These are phyloP conservation scores for Cordilura impudica DNA, from an alignment of 2,888 invertebrate species.

Conservation along the genomic window DNA sequence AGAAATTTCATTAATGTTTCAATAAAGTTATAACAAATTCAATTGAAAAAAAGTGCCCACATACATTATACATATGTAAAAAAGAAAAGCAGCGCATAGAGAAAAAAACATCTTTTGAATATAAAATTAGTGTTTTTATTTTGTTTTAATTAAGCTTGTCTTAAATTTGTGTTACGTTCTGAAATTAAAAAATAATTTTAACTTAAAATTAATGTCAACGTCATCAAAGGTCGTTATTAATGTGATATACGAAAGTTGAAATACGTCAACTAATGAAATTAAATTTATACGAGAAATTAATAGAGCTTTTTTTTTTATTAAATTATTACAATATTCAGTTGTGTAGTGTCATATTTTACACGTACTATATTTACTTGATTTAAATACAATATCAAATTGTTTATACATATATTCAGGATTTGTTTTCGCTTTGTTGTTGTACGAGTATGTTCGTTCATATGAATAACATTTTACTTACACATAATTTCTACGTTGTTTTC, in stretches of 20 bases:
- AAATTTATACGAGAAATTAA: background rate
- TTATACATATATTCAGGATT: too few relatives aligned
- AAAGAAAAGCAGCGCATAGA: background rate
- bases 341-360: background rate
- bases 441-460: too few relatives aligned
- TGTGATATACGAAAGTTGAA: background rate
- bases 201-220: constrained; percentile 50
- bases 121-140: background rate
- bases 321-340: background rate
- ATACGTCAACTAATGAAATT: background rate
- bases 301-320: background rate
- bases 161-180: background rate
- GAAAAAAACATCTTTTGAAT: background rate
- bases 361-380: background rate
- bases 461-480: too few relatives aligned
- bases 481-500: too few relatives aligned
- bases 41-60: constrained; percentile 9
- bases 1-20: constrained; percentile 29
- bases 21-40: constrained; percentile 7
- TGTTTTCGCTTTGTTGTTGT: too few relatives aligned
- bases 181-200: constrained; percentile 2
- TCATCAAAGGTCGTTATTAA: constrained; percentile 53
- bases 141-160: background rate
- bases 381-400: background rate
- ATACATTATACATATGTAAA: background rate